Evolutionary conservation across 2,113 vertebrate genomes (phyloP).

Genomic region (Pterocles gutturalis): DNA sequence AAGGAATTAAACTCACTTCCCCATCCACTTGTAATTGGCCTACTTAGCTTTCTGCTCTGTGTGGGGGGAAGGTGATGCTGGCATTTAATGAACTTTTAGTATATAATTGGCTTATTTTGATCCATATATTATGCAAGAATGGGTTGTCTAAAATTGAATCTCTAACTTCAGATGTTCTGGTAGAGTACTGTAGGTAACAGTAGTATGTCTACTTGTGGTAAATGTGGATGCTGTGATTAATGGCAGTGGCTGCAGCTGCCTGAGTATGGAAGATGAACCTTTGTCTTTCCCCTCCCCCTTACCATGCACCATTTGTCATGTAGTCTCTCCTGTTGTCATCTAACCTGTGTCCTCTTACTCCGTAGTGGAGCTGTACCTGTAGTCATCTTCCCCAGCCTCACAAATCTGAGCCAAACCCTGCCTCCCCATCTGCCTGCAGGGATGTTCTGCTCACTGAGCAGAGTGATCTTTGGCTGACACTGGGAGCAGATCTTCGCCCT

Average conservation of each 20-base stretch:
- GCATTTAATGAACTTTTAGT: neutral
- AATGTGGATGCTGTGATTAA: constrained; percentile 19
- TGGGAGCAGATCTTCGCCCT: neutral
- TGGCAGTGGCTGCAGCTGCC: constrained; percentile 4
- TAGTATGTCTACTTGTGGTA: neutral
- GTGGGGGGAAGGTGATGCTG: neutral
- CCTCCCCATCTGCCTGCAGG: neutral
- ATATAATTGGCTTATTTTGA: neutral
- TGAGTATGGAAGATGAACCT: constrained; percentile 12
- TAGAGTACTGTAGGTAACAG: neutral
- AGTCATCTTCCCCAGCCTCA: neutral
- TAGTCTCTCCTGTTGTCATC: neutral
- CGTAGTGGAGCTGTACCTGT: neutral
- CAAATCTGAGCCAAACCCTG: neutral
- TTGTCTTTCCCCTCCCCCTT: neutral
- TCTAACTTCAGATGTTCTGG: neutral
- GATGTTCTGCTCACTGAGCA: neutral
- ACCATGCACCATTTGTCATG: constrained; percentile 26
- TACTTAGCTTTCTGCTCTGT: neutral
- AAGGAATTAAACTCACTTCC: neutral
- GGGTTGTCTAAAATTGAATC: neutral
- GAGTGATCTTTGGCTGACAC: neutral
- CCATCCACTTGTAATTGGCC: neutral
- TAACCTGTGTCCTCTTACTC: neutral
- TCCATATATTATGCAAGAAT: neutral